These are phyloP conservation scores for Elachura formosa DNA, from an alignment of 2,113 vertebrate species.

Conservation along the genomic window DNA sequence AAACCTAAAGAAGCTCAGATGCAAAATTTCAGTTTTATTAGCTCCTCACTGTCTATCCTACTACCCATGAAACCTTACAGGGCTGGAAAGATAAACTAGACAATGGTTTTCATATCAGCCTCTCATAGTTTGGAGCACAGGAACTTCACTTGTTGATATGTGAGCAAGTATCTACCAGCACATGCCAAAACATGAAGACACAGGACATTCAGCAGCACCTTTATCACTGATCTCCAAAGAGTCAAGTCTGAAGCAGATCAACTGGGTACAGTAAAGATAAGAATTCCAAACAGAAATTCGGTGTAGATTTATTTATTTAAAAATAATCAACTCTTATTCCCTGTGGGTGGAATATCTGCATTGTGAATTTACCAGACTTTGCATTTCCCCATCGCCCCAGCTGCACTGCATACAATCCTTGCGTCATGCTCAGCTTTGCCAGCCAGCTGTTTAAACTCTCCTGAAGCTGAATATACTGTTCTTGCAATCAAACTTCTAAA, in stretches of 20 bases:
- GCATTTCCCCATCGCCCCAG: constrained; percentile 26
- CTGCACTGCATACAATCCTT: background rate
- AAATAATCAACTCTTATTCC: background rate
- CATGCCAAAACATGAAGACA: background rate
- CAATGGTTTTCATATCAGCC: background rate
- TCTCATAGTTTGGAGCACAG: background rate
- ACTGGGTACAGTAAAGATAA: background rate
- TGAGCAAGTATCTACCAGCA: background rate
- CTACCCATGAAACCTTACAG: background rate
- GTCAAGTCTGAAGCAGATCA: background rate
- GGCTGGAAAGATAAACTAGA: background rate
- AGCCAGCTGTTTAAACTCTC: background rate
- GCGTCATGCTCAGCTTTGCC: background rate
- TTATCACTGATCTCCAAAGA: background rate
- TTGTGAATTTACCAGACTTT: constrained; percentile 2
- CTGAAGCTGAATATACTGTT: background rate
- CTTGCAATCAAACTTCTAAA: background rate
- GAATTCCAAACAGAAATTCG: background rate
- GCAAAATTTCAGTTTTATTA: background rate
- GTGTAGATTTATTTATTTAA: background rate
- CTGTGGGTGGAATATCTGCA: constrained; percentile 6
- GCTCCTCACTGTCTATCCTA: background rate
- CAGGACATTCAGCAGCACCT: background rate
- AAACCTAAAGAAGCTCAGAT: background rate
- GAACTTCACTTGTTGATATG: background rate